Evolutionary conservation across 2,888 invertebrate genomes (phyloP).

Genomic region (Melinaea menophilus): DNA sequence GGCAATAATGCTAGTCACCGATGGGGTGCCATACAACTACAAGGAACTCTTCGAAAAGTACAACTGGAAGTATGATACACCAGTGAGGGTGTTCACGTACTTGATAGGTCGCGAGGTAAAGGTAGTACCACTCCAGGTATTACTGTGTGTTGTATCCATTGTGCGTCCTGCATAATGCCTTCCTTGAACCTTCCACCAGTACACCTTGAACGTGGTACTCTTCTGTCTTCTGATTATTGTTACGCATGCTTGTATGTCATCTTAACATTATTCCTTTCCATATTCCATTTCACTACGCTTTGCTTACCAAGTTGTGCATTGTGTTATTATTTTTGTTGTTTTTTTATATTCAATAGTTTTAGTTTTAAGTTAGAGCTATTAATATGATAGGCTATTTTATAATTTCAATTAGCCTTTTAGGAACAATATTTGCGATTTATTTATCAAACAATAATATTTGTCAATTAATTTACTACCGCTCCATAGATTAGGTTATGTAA

Average conservation of each 20-base stretch:
- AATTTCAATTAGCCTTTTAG: too few relatives aligned
- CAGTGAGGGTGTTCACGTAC: conserved; percentile 98
- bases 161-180: conserved; percentile 76
- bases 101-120: conserved; percentile 93
- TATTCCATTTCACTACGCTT: conserved; percentile 19
- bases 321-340: conserved; percentile 5
- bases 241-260: conserved; percentile 28
- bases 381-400: too few relatives aligned
- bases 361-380: conserved; percentile 1
- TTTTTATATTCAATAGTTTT: conserved; percentile 4
- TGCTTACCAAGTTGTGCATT: conserved; percentile 11
- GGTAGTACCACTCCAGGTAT: conserved; percentile 79
- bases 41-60: conserved; percentile 93
- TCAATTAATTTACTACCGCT: too few relatives aligned
- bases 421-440: too few relatives aligned
- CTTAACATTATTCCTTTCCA: conserved; percentile 23
- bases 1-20: conserved; percentile 99
- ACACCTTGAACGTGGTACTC: conserved; percentile 75
- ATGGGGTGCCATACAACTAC: conserved; percentile 96
- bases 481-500: too few relatives aligned
- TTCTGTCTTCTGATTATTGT: conserved; percentile 41
- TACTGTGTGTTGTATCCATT: conserved; percentile 77
- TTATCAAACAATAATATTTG: too few relatives aligned
- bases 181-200: conserved; percentile 67
- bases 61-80: conserved; percentile 89